Evolutionary conservation across 35 echinoderm and acorn worm species (phyloP).

Genomic region (Diadema setosum): DNA sequence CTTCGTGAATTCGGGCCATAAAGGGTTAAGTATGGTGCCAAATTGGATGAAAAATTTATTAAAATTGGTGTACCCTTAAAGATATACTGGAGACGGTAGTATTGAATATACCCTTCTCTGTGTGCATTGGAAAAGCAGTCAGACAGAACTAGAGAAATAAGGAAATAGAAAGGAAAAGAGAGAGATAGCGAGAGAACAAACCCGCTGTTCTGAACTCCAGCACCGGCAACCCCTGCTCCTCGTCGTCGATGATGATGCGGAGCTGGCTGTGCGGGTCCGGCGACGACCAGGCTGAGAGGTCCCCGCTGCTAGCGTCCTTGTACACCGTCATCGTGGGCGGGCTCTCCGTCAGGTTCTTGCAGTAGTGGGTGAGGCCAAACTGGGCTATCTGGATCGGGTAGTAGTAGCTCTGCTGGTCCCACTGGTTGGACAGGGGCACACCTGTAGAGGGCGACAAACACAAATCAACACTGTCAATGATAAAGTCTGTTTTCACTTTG

Average conservation of each 20-base stretch:
- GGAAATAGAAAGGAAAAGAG: too few relatives aligned
- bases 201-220: constrained; percentile 59
- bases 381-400: constrained; percentile 96
- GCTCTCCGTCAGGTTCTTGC: constrained; percentile 87
- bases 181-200: too few relatives aligned
- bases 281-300: constrained; percentile 18
- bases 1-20: too few relatives aligned
- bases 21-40: too few relatives aligned
- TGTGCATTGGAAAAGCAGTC: too few relatives aligned
- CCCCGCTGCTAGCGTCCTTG: constrained; percentile 55
- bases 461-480: not conserved
- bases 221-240: constrained; percentile 33
- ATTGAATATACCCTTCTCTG: too few relatives aligned
- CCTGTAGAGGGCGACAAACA: constrained; percentile 38
- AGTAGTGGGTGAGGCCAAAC: constrained; percentile 98
- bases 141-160: too few relatives aligned
- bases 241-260: constrained; percentile 30
- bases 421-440: constrained; percentile 95
- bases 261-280: constrained; percentile 51
- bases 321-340: constrained; percentile 53
- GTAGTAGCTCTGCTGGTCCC: constrained; percentile 92
- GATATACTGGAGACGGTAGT: too few relatives aligned
- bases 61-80: too few relatives aligned
- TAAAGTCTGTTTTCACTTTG: too few relatives aligned
- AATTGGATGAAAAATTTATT: too few relatives aligned